These are phyloP conservation scores for Caenorhabditis elegans DNA, from an alignment of 1,140 invertebrate species.

Conservation along the genomic window DNA sequence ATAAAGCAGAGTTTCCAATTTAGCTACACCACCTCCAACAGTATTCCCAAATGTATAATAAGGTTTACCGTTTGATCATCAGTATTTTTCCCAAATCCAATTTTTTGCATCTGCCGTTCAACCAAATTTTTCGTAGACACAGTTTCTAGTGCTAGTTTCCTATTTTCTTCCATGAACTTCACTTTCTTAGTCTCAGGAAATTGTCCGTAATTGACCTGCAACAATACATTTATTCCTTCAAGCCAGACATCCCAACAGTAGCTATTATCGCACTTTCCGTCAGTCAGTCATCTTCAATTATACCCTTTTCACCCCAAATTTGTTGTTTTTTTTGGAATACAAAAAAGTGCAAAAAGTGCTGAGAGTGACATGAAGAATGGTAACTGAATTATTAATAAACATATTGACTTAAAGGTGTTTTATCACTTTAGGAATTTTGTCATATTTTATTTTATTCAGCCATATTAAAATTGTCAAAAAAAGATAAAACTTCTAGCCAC, in stretches of 20 bases:
- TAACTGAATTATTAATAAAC: no score
- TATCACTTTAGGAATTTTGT: no score
- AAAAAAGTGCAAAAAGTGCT: no score
- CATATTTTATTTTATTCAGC: no score
- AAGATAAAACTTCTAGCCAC: no score
- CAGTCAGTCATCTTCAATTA: neutral
- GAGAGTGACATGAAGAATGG: no score
- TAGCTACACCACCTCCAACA: no score
- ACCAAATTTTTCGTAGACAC: neutral
- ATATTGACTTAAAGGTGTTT: no score
- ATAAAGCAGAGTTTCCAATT: no score
- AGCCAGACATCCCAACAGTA: neutral
- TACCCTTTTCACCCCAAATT: neutral
- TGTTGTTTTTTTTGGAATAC: no score
- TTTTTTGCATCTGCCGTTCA: neutral
- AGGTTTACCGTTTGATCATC: neutral
- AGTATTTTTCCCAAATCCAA: neutral
- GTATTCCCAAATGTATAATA: no score
- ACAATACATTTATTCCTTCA: neutral
- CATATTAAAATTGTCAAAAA: no score
- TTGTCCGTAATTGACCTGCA: neutral
- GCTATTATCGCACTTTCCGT: neutral
- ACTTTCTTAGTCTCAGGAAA: neutral
- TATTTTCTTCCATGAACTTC: neutral
- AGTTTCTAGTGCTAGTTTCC: neutral